Evolutionary conservation across 2,888 invertebrate species (phyloP), one percentile per base, ranked within the genome.

Genomic region (Anagyrus pseudococci): DNA sequence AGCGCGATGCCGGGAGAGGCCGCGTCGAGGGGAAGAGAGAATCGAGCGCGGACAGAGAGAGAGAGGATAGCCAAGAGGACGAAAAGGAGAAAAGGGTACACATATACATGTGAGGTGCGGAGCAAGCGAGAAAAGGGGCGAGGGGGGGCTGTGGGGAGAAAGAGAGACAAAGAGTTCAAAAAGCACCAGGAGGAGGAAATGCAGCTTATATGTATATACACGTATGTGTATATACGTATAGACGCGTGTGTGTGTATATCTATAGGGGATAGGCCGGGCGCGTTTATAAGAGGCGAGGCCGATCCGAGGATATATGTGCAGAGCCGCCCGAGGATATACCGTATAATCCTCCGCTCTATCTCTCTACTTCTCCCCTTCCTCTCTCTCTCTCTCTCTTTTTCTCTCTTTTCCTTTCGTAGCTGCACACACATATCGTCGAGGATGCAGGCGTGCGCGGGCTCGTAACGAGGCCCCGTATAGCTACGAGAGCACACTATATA

Each of bases 241-340:
- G 15, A 26, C 44, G 26, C 22, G 15, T 19, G 44, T 7, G 20
- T 13, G 20, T 19, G 8, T 20, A 44, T 19, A 20, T 20, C 8
- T 20, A 44, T 44, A 20, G 10, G 19, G 26, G 33, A 33, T 19
- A 20, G 19, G 19, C 23, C n/a, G 37, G 10, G 4, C 26, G 29
- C 10, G 26, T 17, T 20, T 19, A 22, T 15, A 23, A 6, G 23
- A 55, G 29, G 22, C 25, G 44, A 29, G 10, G 29, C 29, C 10
- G 29, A n/a, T n/a, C n/a, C n/a, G n/a, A 7, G 29, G 6, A 10
- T 10, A 46, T 23, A 26, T 43, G 46, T 19, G 15, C 25, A 57
- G 46, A 48, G 48, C 17, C 25, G 47, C 56, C 56, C 20, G 40
- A 23, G 37, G 56, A 53, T 23, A n/a, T n/a, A 40, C 40, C 17